phyloP scores from a whole-genome alignment of 2,888 invertebrate species.

The Drosophila emarginata region DNA sequence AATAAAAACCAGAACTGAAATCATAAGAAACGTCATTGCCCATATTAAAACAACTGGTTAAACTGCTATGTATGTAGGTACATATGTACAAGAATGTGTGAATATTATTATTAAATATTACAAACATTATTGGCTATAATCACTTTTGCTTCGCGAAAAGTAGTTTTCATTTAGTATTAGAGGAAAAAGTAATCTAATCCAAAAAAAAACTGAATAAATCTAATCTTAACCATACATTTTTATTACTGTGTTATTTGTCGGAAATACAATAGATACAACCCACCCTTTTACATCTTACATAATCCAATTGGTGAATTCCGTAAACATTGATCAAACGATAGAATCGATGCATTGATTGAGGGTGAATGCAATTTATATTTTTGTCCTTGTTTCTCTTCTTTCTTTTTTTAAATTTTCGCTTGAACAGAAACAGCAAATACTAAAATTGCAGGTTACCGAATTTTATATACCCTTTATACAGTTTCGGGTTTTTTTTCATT shows the following conservation, averaged over 20 bases:
- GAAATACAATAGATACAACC: slow-evolving; percentile 11
- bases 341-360: slow-evolving; percentile 39
- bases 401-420: slow-evolving; percentile 60
- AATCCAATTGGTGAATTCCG: slow-evolving; percentile 70
- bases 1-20: neutral
- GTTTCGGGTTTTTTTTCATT: neutral
- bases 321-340: slow-evolving; percentile 52
- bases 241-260: neutral
- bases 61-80: neutral
- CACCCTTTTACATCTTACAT: slow-evolving; percentile 45
- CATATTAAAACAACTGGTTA: neutral
- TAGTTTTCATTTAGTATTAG: neutral
- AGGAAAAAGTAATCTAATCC: slow-evolving; percentile 52
- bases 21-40: neutral
- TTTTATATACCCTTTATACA: neutral
- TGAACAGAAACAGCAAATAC: neutral
- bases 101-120: no score
- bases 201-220: slow-evolving; percentile 51
- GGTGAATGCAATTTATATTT: slow-evolving; percentile 56
- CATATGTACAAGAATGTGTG: no score
- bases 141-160: neutral
- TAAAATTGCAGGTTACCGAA: neutral
- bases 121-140: no score
- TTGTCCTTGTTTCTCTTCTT: slow-evolving; percentile 4
- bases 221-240: slow-evolving; percentile 39